phyloP scores from a whole-genome alignment of 2,888 invertebrate genomes.

The Prosapia bicincta region DNA sequence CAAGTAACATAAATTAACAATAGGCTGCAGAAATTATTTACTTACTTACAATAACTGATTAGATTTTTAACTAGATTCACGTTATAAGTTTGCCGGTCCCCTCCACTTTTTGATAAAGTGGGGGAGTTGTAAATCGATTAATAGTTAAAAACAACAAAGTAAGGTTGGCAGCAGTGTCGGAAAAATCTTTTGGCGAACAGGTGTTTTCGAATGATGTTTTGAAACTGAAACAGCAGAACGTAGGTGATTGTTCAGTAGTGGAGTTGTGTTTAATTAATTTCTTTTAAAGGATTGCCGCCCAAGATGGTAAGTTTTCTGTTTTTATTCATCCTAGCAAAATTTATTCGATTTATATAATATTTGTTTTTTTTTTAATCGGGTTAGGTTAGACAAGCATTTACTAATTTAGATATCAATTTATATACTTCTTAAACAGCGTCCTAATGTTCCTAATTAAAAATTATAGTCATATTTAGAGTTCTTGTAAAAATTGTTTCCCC shows the following conservation, averaged over 20 bases:
- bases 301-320: neutral
- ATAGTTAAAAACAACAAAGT: slow-evolving; percentile 14
- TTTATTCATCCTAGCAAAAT: too few relatives aligned
- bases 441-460: too few relatives aligned
- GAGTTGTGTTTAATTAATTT: slow-evolving; percentile 3
- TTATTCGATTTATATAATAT: too few relatives aligned
- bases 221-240: slow-evolving; percentile 20
- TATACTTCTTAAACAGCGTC: too few relatives aligned
- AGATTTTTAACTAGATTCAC: neutral
- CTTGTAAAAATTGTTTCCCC: too few relatives aligned
- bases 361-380: too few relatives aligned
- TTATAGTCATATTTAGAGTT: too few relatives aligned
- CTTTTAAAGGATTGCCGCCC: neutral
- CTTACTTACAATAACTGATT: neutral
- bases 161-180: slow-evolving; percentile 58
- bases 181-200: slow-evolving; percentile 70
- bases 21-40: neutral
- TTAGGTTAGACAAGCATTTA: too few relatives aligned
- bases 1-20: neutral
- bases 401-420: too few relatives aligned
- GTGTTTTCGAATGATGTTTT: slow-evolving; percentile 60
- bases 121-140: slow-evolving; percentile 20
- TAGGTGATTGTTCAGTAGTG: slow-evolving; percentile 20
- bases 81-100: neutral
- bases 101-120: slow-evolving; percentile 4